A percentile compares a stretch with the other conserved stretches of the same genome.
These are phyloP conservation scores for Metopia argyrocephala DNA, from an alignment of 2,888 invertebrate genomes.

Conservation along the genomic window DNA sequence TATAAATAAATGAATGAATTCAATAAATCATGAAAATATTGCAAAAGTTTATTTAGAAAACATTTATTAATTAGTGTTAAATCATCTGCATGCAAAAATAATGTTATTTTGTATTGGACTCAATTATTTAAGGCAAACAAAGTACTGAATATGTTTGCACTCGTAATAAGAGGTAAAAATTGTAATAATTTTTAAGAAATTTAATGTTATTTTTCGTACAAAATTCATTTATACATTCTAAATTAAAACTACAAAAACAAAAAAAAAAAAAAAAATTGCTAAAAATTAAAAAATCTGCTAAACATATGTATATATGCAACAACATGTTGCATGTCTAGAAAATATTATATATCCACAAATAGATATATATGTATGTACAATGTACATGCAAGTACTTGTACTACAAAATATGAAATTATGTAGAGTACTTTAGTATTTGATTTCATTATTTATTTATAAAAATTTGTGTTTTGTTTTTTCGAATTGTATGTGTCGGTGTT, in stretches of 20 bases:
- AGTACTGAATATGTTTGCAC: slow-evolving; percentile 18
- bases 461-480: neutral
- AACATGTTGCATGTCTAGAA: slow-evolving; percentile 57
- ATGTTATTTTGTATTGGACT: slow-evolving; percentile 31
- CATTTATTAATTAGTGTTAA: neutral
- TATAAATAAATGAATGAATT: slow-evolving; percentile 47
- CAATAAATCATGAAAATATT: slow-evolving; percentile 23
- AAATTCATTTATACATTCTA: slow-evolving; percentile 35
- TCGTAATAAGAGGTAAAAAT: slow-evolving; percentile 22
- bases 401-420: slow-evolving; percentile 55
- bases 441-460: slow-evolving; percentile 22
- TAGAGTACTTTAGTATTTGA: slow-evolving; percentile 24
- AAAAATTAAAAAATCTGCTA: slow-evolving; percentile 26
- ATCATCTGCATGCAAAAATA: slow-evolving; percentile 34
- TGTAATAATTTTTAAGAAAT: slow-evolving; percentile 53
- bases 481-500: slow-evolving; percentile 22
- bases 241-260: slow-evolving; percentile 12
- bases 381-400: slow-evolving; percentile 22
- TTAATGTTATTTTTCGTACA: slow-evolving; percentile 30
- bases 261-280: slow-evolving; percentile 28
- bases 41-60: slow-evolving; percentile 13
- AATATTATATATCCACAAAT: slow-evolving; percentile 32
- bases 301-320: neutral
- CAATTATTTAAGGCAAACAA: slow-evolving; percentile 30
- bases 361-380: neutral